Percentiles rank a stretch among this genome's conserved stretches.
Conservation (phyloP, 2,888 invertebrate species). For the Xylocampa areola region DNA sequence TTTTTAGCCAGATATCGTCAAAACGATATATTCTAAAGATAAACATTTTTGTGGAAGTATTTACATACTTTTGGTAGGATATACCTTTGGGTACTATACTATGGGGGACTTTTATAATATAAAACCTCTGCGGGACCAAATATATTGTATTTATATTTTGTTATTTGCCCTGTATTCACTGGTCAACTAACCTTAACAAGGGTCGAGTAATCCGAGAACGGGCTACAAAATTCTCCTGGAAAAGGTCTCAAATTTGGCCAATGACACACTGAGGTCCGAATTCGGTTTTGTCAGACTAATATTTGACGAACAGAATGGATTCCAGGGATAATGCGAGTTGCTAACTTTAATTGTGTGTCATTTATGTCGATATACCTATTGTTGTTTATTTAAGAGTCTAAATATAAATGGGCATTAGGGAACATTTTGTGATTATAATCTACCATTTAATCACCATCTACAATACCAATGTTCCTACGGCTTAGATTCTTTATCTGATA, state of each 20-base stretch:
- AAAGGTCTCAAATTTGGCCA: constrained; percentile 45
- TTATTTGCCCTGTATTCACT: constrained; percentile 19
- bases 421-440: not conserved
- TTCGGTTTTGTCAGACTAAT: constrained; percentile 36
- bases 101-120: not conserved
- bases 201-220: constrained; percentile 41
- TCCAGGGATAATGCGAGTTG: constrained; percentile 16
- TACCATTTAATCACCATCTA: too few species aligned
- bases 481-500: too few species aligned
- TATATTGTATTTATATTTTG: constrained; percentile 2
- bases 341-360: constrained; percentile 36
- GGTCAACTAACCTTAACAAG: constrained; percentile 33
- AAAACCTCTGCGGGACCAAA: not conserved
- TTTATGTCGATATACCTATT: constrained; percentile 9
- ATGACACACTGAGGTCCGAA: constrained; percentile 24
- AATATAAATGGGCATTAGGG: not conserved
- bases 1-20: too few species aligned
- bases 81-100: too few species aligned
- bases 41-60: too few species aligned
- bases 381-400: constrained; percentile 10
- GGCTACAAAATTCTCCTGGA: constrained; percentile 33
- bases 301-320: constrained; percentile 34
- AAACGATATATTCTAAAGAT: too few species aligned
- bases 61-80: too few species aligned
- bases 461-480: too few species aligned